Evolutionary conservation across 2,797 vertebrate species (phyloP).

Genomic region (Bovichtus variegatus): DNA sequence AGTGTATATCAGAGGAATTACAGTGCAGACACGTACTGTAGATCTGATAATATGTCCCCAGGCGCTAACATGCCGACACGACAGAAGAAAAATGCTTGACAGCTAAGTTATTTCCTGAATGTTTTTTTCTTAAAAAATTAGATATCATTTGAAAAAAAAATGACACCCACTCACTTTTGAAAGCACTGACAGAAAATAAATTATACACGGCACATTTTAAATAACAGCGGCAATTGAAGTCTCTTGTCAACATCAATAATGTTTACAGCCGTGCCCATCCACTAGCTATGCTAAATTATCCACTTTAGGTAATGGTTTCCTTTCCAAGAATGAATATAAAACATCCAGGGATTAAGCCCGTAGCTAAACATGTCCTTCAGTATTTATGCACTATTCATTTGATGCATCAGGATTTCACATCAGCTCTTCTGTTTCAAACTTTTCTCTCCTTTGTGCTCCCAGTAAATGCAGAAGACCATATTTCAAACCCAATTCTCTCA

Average conservation of each 20-base stretch:
- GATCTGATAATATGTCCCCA: constrained; percentile 6
- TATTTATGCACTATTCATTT: constrained; percentile 27
- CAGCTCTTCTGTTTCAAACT: constrained; percentile 26
- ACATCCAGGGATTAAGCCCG: constrained; percentile 32
- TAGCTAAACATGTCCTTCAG: constrained; percentile 3
- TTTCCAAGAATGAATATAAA: constrained; percentile 35
- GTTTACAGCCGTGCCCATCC: constrained; percentile 51
- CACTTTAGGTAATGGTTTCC: constrained; percentile 53
- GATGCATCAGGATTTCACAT: constrained; percentile 34
- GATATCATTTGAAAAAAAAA: constrained; percentile 25
- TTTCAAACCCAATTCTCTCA: constrained; percentile 64
- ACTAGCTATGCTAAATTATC: constrained; percentile 39
- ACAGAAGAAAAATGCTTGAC: constrained; percentile 35
- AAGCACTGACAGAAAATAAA: constrained; percentile 32
- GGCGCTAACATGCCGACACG: neutral
- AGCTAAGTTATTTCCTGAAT: neutral
- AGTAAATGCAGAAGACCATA: constrained; percentile 43
- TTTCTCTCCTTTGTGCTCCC: constrained; percentile 24
- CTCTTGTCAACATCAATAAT: constrained; percentile 61
- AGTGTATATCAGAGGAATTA: neutral
- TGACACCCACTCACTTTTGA: constrained; percentile 36
- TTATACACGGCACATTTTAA: constrained; percentile 41
- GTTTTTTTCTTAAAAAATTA: constrained; percentile 16
- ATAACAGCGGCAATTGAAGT: constrained; percentile 33
- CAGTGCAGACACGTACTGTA: neutral